phyloP scores from a whole-genome alignment of 2,888 invertebrate genomes.

The Gymnocheta viridis region DNA sequence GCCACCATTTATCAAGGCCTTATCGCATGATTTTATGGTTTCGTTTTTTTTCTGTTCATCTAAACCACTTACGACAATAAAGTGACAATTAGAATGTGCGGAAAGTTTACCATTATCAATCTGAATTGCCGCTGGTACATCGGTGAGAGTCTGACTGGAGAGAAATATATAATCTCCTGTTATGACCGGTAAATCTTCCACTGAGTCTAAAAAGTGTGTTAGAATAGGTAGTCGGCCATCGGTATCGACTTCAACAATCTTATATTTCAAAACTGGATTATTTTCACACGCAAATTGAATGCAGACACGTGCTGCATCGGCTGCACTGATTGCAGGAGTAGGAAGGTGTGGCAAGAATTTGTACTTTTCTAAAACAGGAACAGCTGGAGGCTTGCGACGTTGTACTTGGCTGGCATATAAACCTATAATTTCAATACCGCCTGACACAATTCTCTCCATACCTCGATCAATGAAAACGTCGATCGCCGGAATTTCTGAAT shows the following conservation, averaged over 20 bases:
- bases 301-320: constrained; percentile 84
- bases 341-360: constrained; percentile 86
- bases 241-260: constrained; percentile 84
- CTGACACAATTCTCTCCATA: constrained; percentile 83
- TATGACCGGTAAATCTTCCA: constrained; percentile 87
- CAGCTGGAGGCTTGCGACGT: constrained; percentile 85
- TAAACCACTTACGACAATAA: constrained; percentile 76
- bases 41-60: constrained; percentile 71
- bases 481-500: constrained; percentile 76
- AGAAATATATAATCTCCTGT: constrained; percentile 86
- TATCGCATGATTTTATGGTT: constrained; percentile 82
- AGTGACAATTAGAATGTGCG: constrained; percentile 77
- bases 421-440: constrained; percentile 90
- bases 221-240: constrained; percentile 83
- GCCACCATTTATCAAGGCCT: constrained; percentile 84
- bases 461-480: constrained; percentile 78
- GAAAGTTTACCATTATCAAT: constrained; percentile 85
- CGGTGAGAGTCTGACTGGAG: constrained; percentile 73
- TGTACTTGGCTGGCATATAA: constrained; percentile 90
- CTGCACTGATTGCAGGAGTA: constrained; percentile 73
- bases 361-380: constrained; percentile 90
- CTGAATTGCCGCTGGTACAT: constrained; percentile 83
- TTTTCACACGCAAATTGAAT: constrained; percentile 90
- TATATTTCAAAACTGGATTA: constrained; percentile 85
- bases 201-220: constrained; percentile 84